Evolutionary conservation across 2,888 invertebrate species (phyloP).

Genomic region (Cheilosia urbana): DNA sequence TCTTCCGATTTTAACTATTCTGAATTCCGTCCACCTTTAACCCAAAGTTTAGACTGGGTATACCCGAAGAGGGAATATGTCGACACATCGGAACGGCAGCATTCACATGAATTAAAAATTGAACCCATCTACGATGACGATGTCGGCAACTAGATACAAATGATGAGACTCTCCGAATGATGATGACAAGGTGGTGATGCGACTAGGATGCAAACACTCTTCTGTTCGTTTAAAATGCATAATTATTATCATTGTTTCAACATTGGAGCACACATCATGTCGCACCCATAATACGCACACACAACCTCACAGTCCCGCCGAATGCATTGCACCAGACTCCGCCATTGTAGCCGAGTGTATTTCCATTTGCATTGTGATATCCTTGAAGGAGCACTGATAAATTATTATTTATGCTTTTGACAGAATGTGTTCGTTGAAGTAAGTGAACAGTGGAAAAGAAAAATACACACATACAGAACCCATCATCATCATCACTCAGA

Average conservation of each 20-base stretch:
- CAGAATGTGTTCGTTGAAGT: conserved; percentile 66
- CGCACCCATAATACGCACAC: not conserved
- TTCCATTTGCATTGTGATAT: conserved; percentile 69
- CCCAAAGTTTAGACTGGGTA: not conserved
- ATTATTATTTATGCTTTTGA: conserved; percentile 75
- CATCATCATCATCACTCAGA: conserved; percentile 53
- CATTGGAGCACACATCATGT: conserved; percentile 16
- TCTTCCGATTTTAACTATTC: too few species aligned
- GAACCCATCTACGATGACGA: not conserved
- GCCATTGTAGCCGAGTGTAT: conserved; percentile 20
- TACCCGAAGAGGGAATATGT: not conserved
- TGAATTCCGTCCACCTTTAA: not conserved
- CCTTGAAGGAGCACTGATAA: conserved; percentile 68
- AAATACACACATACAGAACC: not conserved
- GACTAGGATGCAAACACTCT: not conserved
- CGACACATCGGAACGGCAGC: not conserved
- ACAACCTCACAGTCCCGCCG: not conserved
- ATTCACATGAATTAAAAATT: not conserved
- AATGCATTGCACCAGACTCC: conserved; percentile 6
- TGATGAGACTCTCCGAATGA: not conserved
- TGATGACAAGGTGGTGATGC: not conserved
- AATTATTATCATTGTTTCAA: conserved; percentile 59
- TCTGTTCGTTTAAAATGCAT: conserved; percentile 41
- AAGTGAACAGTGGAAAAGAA: not conserved
- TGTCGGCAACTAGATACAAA: not conserved